These are phyloP conservation scores for Micrasema longulum DNA, from an alignment of 1,140 invertebrate species.

Conservation along the genomic window DNA sequence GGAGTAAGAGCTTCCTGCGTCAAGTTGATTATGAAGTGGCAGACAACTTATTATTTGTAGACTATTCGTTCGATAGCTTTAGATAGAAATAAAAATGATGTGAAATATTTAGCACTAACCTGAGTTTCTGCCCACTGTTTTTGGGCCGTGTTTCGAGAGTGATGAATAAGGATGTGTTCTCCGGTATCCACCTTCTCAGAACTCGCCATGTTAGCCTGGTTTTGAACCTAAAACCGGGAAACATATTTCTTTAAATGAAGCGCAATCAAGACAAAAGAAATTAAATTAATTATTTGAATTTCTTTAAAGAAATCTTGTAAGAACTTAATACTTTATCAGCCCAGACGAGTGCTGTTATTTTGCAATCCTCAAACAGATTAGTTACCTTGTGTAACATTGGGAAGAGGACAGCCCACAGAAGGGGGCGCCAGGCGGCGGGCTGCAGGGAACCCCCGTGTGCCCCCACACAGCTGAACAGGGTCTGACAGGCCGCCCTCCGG, in stretches of 20 bases:
- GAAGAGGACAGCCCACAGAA: constrained; percentile 94
- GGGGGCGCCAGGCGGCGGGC: constrained; percentile 89
- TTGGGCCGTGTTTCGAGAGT: constrained; percentile 97
- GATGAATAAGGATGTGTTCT: constrained; percentile 97
- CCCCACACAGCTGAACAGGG: constrained; percentile 96
- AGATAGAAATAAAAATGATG: too few species aligned
- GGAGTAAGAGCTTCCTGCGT: too few species aligned
- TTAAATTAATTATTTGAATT: background rate
- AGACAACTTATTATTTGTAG: too few species aligned
- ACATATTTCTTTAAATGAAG: too few species aligned
- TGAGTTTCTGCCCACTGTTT: constrained; percentile 99
- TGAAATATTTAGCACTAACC: too few species aligned
- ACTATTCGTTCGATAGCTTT: too few species aligned
- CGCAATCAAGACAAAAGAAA: background rate
- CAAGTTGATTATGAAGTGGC: too few species aligned
- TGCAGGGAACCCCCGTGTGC: constrained; percentile 92
- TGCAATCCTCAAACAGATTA: too few species aligned
- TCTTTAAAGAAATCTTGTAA: background rate
- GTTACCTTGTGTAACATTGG: constrained; percentile 94
- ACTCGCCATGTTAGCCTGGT: constrained; percentile 91
- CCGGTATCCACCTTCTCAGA: constrained; percentile 93
- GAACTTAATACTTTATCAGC: too few species aligned
- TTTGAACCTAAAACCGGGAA: constrained; percentile 67
- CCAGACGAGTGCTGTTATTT: too few species aligned
- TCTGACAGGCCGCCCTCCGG: constrained; percentile 98